These are phyloP conservation scores for Botia almorhae DNA, from an alignment of 2,797 vertebrate genomes.

Conservation along the genomic window DNA sequence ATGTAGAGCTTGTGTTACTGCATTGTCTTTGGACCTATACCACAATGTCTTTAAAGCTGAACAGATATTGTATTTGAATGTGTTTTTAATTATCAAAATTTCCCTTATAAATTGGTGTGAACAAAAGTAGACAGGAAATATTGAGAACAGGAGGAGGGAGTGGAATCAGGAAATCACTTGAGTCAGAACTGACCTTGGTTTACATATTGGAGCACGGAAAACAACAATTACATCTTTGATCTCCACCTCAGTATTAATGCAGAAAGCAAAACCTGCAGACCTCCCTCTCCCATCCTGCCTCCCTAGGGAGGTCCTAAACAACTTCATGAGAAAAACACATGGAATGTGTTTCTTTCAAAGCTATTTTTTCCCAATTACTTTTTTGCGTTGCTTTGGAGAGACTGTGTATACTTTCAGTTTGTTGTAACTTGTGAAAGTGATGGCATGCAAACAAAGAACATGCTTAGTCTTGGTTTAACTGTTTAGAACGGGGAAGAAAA, in stretches of 20 bases:
- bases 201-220: too few relatives aligned
- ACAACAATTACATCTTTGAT: neutral
- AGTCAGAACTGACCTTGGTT: neutral
- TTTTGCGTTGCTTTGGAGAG: neutral
- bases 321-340: neutral
- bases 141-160: neutral
- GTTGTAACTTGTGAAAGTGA: neutral
- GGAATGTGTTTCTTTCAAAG: neutral
- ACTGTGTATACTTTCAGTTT: neutral
- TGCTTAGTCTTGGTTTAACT: neutral
- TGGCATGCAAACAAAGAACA: neutral
- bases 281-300: too few relatives aligned
- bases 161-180: neutral
- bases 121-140: too few relatives aligned
- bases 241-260: neutral
- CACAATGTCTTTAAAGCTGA: too few relatives aligned
- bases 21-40: too few relatives aligned
- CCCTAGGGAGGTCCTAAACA: too few relatives aligned
- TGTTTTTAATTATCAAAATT: too few relatives aligned
- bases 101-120: too few relatives aligned
- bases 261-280: constrained; percentile 3
- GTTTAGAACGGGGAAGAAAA: too few relatives aligned
- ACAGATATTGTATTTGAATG: too few relatives aligned
- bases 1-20: too few relatives aligned
- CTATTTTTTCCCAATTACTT: neutral